Percentiles rank a stretch among this genome's conserved stretches.
Evolutionary conservation across 2,113 vertebrate species (phyloP).

Genomic region (Anguilla rostrata): DNA sequence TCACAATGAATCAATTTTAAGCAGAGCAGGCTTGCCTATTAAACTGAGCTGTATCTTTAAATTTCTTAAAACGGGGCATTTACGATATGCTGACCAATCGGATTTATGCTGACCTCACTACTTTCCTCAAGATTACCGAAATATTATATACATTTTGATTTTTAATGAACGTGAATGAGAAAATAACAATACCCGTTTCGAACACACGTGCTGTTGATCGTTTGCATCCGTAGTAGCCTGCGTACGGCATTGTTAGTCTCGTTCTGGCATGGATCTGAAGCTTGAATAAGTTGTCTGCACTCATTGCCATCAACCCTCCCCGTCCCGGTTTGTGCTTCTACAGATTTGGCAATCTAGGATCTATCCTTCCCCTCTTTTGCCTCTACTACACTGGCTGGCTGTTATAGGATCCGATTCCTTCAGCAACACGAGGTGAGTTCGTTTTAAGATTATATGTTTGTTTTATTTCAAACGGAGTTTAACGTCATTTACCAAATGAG

Average conservation of each 20-base stretch:
- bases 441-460: conserved; percentile 39
- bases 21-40: not conserved
- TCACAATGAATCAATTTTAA: not conserved
- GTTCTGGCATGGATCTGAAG: not conserved
- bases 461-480: conserved; percentile 45
- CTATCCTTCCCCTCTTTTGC: not conserved
- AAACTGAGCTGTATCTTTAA: not conserved
- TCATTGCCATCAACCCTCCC: conserved; percentile 28
- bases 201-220: not conserved
- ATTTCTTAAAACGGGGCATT: not conserved
- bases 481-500: not conserved
- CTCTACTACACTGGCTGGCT: not conserved
- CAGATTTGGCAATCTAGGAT: not conserved
- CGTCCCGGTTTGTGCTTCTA: conserved; percentile 26
- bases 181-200: not conserved
- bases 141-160: not conserved
- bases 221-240: not conserved
- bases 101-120: conserved; percentile 4
- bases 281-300: not conserved
- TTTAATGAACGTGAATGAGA: not conserved
- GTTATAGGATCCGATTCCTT: conserved; percentile 38
- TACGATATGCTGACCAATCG: not conserved
- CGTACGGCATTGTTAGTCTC: not conserved
- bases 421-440: conserved; percentile 68
- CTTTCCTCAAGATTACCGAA: not conserved